Base-by-base conservation (phyloP, 1,140 invertebrate species). In the Brachionus manjavacas region DNA sequence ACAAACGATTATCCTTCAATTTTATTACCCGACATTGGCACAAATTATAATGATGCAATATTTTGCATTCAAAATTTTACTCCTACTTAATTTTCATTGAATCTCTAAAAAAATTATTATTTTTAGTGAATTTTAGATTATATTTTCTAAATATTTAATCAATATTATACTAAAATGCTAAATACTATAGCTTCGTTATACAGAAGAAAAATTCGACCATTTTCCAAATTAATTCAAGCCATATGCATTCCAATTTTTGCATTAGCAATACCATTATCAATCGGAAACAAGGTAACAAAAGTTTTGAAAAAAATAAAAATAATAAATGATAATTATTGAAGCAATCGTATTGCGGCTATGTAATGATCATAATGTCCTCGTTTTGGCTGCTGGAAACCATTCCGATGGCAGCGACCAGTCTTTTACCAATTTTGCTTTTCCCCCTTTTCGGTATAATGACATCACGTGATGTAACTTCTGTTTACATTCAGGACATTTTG, bases 401-500 rank as follows among this genome's bases (percentile, higher is more conserved):
- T 25, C 91, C 91, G 1, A 86, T 91, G 43, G 86, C 90, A 0
- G 88, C 88, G 0, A 91, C 91, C 6, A 87, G 91, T 39, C 84
- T 91, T 14, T 76, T 91, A 3, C 91, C 91, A 0, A 85, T 90
- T 6, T 85, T 90, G 66, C 78, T 91, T 7, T 88, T 90, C 52
- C 91, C 91, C 23, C 43, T 90, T 35, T 84, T 89, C 6, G 88
- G 88, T 2, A 87, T 90, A 1, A 86, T 88, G 85, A 86, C 85
- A 35, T 87, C 88, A 4, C 85, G 86, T 16, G 86, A 88, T 25
- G 86, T 89, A 9, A 86, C 87, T 43, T 85, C 84, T 39, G 85
- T 86, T 31, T 76, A 74, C 64, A 85, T 87, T 52, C 84, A 91
- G 89, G 94, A 95, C 86, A 94, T 94, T 0, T 94, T 94, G 86